Conservation (phyloP, 2,113 vertebrate genomes). For the Neolamprologus sp. region DNA sequence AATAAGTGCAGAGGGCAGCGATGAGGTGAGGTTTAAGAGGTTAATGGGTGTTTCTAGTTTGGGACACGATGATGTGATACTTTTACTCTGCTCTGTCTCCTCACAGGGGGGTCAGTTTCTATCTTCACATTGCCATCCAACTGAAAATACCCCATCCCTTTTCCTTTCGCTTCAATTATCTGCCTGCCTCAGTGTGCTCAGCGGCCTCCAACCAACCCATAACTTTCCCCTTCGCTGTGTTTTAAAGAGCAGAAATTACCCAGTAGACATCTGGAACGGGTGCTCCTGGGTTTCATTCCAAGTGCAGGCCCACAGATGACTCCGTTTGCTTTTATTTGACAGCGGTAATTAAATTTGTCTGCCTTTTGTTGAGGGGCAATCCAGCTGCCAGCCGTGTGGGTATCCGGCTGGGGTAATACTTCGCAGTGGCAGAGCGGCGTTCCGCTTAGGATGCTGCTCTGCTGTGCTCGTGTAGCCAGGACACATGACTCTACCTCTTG, state of each 20-base stretch:
- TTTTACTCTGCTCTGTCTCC: neutral
- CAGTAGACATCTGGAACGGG: neutral
- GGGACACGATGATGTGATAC: neutral
- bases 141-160: neutral
- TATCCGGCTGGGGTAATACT: neutral
- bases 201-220: neutral
- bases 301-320: neutral
- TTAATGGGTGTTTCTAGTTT: neutral
- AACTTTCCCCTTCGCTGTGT: neutral
- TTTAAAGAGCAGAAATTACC: neutral
- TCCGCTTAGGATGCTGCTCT: neutral
- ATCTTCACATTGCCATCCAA: neutral
- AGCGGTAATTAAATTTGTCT: constrained; percentile 7
- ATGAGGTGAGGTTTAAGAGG: neutral
- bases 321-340: constrained; percentile 5
- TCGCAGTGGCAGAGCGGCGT: neutral
- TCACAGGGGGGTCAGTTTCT: neutral
- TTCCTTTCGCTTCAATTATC: neutral
- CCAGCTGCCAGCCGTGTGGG: neutral
- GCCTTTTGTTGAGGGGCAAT: neutral
- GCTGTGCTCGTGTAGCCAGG: neutral
- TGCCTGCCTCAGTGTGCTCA: neutral
- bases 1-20: neutral
- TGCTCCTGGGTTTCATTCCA: neutral
- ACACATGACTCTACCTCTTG: neutral